Evolutionary conservation across 2,113 vertebrate genomes (phyloP).

Genomic region (Siphamia tubifer): DNA sequence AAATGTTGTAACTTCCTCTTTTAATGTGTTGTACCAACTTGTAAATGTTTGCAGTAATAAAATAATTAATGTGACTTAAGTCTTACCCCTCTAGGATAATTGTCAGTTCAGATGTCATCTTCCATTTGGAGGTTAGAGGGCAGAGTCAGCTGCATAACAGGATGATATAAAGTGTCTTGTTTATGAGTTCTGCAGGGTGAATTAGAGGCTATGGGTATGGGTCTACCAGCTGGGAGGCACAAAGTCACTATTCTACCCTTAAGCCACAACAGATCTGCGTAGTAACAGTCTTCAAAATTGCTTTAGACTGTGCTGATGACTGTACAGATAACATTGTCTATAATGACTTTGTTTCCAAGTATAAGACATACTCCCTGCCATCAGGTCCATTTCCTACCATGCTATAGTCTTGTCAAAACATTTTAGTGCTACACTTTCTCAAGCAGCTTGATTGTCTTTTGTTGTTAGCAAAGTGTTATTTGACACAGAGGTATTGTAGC

Average conservation of each 20-base stretch:
- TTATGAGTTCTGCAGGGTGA: background rate
- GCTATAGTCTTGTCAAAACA: background rate
- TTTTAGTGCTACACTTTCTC: background rate
- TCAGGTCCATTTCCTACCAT: background rate
- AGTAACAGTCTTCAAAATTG: background rate
- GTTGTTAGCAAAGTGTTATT: constrained; percentile 9
- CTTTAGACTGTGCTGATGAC: background rate
- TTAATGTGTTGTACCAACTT: background rate
- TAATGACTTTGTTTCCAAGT: background rate
- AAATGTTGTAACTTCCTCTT: background rate
- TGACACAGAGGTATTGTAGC: constrained; percentile 14
- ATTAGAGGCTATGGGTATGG: background rate
- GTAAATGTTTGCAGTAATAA: background rate
- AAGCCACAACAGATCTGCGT: background rate
- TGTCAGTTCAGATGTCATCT: too few relatives aligned
- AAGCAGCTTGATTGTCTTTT: constrained; percentile 11
- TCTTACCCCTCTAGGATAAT: background rate
- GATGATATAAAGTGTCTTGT: background rate
- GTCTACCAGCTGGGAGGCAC: background rate
- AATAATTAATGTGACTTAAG: background rate
- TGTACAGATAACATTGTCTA: background rate
- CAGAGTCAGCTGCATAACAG: background rate
- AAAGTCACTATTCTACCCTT: background rate
- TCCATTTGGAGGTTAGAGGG: background rate
- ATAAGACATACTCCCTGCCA: background rate